phyloP scores from a whole-genome alignment of 2,888 invertebrate species.

The Fabriciana adippe region DNA sequence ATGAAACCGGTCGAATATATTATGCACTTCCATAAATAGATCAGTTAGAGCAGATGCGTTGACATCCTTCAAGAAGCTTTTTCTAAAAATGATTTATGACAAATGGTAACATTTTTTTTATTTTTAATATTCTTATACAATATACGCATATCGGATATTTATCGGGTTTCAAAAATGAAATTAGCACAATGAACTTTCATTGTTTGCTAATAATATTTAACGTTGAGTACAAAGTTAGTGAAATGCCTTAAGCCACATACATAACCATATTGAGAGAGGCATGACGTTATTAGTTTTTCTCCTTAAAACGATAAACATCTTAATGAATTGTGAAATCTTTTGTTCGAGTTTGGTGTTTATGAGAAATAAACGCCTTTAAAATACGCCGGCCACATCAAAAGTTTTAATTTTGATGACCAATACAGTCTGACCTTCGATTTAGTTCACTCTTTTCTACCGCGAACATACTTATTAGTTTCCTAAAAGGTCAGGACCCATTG shows the following conservation, averaged over 20 bases:
- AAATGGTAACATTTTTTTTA: not conserved
- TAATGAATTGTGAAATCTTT: slow-evolving; percentile 71
- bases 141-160: too few relatives aligned
- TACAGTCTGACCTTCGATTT: slow-evolving; percentile 29
- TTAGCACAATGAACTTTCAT: too few relatives aligned
- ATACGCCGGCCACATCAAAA: slow-evolving; percentile 41
- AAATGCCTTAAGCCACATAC: slow-evolving; percentile 34
- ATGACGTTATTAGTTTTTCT: slow-evolving; percentile 74
- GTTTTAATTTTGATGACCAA: slow-evolving; percentile 29
- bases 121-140: not conserved
- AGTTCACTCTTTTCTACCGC: slow-evolving; percentile 18
- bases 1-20: slow-evolving; percentile 13
- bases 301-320: slow-evolving; percentile 76
- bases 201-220: not conserved
- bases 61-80: slow-evolving; percentile 4
- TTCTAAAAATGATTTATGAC: not conserved
- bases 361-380: slow-evolving; percentile 69
- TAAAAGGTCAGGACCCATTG: slow-evolving; percentile 26
- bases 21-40: slow-evolving; percentile 2
- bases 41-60: slow-evolving; percentile 7
- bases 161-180: too few relatives aligned
- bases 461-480: slow-evolving; percentile 15
- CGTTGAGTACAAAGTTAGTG: slow-evolving; percentile 27
- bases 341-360: slow-evolving; percentile 65
- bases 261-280: slow-evolving; percentile 45